These are phyloP conservation scores for Meloe dianella DNA, from an alignment of 2,888 invertebrate species.

Conservation along the genomic window DNA sequence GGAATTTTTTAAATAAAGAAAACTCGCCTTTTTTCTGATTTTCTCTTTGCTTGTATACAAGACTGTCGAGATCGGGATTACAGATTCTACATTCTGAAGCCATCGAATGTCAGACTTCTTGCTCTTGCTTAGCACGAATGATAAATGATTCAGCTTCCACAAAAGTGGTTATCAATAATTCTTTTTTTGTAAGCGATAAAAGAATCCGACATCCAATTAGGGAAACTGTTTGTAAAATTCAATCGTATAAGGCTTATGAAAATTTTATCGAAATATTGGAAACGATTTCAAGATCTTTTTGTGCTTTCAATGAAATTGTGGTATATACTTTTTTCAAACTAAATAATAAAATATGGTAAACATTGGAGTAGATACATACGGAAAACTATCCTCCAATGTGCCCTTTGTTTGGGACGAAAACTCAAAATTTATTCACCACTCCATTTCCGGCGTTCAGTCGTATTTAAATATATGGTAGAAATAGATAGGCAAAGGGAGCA, in stretches of 20 bases:
- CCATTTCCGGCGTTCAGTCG: slow-evolving; percentile 3
- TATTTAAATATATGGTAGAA: slow-evolving; percentile 2
- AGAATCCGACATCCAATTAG: slow-evolving; percentile 12
- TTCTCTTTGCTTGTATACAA: slow-evolving; percentile 16
- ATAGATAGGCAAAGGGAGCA: background rate
- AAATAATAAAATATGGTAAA: slow-evolving; percentile 10
- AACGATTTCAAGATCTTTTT: background rate
- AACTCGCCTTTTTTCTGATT: background rate
- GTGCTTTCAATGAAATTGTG: background rate
- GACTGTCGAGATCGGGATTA: slow-evolving; percentile 18
- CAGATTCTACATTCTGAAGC: slow-evolving; percentile 11
- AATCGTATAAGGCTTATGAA: background rate
- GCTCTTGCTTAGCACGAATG: slow-evolving; percentile 11
- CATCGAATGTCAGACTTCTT: slow-evolving; percentile 18
- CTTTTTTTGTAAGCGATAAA: slow-evolving; percentile 7
- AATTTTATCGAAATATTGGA: background rate
- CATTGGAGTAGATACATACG: background rate
- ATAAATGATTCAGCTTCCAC: slow-evolving; percentile 17
- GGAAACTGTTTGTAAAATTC: background rate
- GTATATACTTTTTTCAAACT: background rate
- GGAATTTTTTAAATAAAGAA: slow-evolving; percentile 11
- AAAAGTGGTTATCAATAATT: slow-evolving; percentile 12
- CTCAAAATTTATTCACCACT: slow-evolving; percentile 10
- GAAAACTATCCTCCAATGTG: slow-evolving; percentile 7
- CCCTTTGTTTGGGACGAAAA: background rate